Evolutionary conservation across 1,140 invertebrate genomes (phyloP).

Genomic region (Aphidius gifuensis): DNA sequence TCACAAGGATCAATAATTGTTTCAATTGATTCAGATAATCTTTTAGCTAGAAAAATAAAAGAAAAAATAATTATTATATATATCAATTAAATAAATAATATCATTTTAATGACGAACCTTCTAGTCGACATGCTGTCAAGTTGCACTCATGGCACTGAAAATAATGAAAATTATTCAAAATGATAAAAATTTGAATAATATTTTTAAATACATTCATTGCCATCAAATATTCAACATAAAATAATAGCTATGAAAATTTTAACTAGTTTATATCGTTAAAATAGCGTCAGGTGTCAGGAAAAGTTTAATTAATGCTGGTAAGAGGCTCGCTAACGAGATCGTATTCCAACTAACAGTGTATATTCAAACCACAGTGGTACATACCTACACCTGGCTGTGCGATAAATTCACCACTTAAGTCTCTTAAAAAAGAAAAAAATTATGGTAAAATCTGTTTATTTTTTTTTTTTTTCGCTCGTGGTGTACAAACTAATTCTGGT

Average conservation of each 20-base stretch:
- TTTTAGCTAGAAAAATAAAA: slow-evolving; percentile 13
- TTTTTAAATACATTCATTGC: too few species aligned
- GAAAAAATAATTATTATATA: too few species aligned
- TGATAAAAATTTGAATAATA: too few species aligned
- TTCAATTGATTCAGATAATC: slow-evolving; percentile 18
- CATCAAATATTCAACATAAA: neutral
- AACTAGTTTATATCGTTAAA: slow-evolving; percentile 28
- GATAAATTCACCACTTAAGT: slow-evolving; percentile 13
- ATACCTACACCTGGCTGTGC: slow-evolving; percentile 25
- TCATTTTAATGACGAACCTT: too few species aligned
- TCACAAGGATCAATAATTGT: slow-evolving; percentile 21
- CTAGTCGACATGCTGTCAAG: too few species aligned
- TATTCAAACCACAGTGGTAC: slow-evolving; percentile 26
- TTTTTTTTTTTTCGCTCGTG: neutral
- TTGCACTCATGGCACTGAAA: too few species aligned
- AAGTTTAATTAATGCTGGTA: slow-evolving; percentile 33
- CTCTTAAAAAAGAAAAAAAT: neutral
- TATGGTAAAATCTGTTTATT: neutral
- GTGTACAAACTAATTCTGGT: neutral
- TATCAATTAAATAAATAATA: too few species aligned
- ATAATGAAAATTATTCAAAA: too few species aligned
- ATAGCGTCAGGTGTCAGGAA: slow-evolving; percentile 25
- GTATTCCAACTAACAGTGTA: slow-evolving; percentile 25
- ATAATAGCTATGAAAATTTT: neutral
- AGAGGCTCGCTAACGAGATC: slow-evolving; percentile 27